Conservation (phyloP, 1,140 invertebrate genomes). For the Catajapyx aquilonaris region DNA sequence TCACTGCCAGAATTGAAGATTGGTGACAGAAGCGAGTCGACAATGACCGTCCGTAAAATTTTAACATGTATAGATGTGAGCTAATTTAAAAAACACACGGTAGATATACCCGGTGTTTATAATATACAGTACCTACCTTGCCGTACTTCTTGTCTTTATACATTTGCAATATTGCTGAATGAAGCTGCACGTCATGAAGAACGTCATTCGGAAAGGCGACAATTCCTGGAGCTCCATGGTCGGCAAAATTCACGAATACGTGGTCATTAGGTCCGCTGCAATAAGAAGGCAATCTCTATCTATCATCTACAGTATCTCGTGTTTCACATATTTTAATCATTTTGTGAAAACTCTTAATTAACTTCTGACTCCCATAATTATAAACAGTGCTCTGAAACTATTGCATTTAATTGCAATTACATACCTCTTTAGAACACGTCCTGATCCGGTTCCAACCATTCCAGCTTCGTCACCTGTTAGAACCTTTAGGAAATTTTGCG, state of each 20-base stretch:
- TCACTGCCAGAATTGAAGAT: no score
- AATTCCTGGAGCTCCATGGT: conserved; percentile 37
- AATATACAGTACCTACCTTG: conserved; percentile 13
- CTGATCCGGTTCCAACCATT: conserved; percentile 20
- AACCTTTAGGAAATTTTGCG: conserved; percentile 29
- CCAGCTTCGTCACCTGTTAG: conserved; percentile 24
- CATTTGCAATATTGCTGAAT: conserved; percentile 25
- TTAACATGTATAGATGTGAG: no score
- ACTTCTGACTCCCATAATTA: no score
- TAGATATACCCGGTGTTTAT: no score
- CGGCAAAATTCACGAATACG: conserved; percentile 41
- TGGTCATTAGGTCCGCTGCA: conserved; percentile 32
- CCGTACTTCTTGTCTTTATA: conserved; percentile 23
- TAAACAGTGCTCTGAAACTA: no score
- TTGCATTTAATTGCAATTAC: no score
- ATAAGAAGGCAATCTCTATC: conserved; percentile 4
- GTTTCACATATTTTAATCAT: no score
- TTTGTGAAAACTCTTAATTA: no score
- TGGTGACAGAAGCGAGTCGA: no score
- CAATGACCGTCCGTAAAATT: no score
- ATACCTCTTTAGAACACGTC: conserved; percentile 28
- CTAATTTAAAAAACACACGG: no score
- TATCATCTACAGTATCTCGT: no score
- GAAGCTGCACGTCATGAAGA: conserved; percentile 14
- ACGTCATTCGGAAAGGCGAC: conserved; percentile 29